These are phyloP conservation scores for Phenganax subtilis DNA, from an alignment of 92 coral and sea anemone species.

Conservation along the genomic window DNA sequence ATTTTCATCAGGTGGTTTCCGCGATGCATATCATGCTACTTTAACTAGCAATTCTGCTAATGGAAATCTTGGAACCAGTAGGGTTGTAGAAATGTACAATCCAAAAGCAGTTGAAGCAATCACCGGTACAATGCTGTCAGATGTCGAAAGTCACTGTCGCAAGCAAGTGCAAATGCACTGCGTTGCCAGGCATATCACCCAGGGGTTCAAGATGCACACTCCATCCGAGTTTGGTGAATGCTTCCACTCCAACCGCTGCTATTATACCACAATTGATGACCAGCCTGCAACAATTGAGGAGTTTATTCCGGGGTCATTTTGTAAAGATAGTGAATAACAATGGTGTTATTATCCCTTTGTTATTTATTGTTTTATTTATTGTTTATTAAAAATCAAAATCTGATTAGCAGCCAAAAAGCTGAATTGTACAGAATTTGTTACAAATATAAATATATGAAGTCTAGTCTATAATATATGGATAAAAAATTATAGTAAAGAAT, in stretches of 20 bases:
- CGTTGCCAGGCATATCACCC: conserved; percentile 47
- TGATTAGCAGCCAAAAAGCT: no score
- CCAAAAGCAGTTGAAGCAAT: conserved; percentile 37
- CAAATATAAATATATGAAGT: no score
- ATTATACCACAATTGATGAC: no score
- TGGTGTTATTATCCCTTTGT: no score
- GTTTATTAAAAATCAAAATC: no score
- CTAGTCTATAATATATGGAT: no score
- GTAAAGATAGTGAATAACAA: no score
- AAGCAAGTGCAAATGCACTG: conserved; percentile 55
- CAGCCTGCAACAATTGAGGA: no score
- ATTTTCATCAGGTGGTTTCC: conserved; percentile 59
- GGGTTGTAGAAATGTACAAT: conserved; percentile 49
- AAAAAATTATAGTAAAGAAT: no score
- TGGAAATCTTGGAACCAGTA: conserved; percentile 29
- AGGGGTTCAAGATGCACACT: conserved; percentile 31
- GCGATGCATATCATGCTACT: conserved; percentile 39
- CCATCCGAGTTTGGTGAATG: not conserved
- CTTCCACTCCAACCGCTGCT: not conserved
- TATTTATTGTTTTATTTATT: no score
- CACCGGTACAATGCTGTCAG: conserved; percentile 29
- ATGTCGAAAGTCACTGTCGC: conserved; percentile 39
- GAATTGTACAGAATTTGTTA: no score
- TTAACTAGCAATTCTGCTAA: conserved; percentile 14
- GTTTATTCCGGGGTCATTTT: no score